phyloP scores from a whole-genome alignment of 2,888 invertebrate species.

The Agriotes lineatus region DNA sequence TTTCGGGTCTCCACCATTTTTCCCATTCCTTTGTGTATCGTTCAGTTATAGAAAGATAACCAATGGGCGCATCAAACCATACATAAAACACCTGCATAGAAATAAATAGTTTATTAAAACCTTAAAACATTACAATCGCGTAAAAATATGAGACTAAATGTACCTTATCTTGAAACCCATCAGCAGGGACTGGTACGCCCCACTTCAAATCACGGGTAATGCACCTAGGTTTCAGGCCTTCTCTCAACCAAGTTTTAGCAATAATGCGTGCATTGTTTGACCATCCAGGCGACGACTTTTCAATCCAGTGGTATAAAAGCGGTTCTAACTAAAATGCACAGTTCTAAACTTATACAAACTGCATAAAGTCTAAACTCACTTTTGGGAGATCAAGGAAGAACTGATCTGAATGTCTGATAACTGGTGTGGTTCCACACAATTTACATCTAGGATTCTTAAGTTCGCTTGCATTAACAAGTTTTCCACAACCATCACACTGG shows the following conservation, averaged over 20 bases:
- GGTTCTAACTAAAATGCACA: constrained; percentile 74
- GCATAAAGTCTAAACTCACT: no score
- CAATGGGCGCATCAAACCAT: constrained; percentile 99
- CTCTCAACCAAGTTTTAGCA: constrained; percentile 90
- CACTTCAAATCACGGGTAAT: constrained; percentile 98
- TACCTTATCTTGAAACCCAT: constrained; percentile 87
- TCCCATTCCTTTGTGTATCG: constrained; percentile 88
- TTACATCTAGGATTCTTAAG: constrained; percentile 90
- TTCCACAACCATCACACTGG: constrained; percentile 98
- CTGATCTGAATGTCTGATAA: constrained; percentile 85
- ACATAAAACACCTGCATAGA: constrained; percentile 91
- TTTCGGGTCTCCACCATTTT: constrained; percentile 94
- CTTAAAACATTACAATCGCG: constrained; percentile 28
- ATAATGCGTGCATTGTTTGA: constrained; percentile 91
- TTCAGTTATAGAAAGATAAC: constrained; percentile 96
- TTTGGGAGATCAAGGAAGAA: constrained; percentile 94
- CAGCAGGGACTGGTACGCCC: constrained; percentile 96
- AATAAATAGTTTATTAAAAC: not conserved
- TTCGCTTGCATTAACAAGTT: constrained; percentile 93
- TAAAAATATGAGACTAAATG: not conserved
- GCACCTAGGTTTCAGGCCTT: constrained; percentile 94
- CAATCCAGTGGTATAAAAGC: constrained; percentile 80
- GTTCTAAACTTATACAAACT: no score
- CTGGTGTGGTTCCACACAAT: constrained; percentile 80
- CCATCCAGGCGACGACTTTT: constrained; percentile 79